Evolutionary conservation across 2,797 vertebrate genomes (phyloP).

Genomic region (Sternotherus odoratus): DNA sequence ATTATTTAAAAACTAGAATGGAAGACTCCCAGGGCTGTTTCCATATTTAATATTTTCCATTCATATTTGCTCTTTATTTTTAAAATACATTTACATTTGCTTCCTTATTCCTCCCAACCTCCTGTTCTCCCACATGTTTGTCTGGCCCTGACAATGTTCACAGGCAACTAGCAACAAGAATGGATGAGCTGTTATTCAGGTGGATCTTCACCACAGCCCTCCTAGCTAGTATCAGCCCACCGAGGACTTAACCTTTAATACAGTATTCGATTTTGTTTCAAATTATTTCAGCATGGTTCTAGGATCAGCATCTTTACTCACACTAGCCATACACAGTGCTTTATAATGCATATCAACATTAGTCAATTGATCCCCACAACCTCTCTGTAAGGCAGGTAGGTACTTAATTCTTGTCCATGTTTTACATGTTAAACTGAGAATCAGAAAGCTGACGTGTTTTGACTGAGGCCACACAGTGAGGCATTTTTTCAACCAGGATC

Average conservation of each 20-base stretch:
- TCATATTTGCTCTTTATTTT: constrained; percentile 17
- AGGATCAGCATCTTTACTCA: not conserved
- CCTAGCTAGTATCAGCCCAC: not conserved
- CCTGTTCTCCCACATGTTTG: not conserved
- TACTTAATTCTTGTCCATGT: too few relatives aligned
- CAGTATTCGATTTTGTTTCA: not conserved
- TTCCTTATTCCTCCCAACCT: not conserved
- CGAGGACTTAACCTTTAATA: accelerated
- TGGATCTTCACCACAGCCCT: not conserved
- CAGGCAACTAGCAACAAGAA: not conserved
- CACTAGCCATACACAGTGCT: not conserved
- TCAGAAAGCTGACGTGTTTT: too few relatives aligned
- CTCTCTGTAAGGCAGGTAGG: too few relatives aligned
- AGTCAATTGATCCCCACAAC: not conserved
- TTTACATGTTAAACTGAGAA: too few relatives aligned
- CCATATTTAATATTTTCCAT: not conserved
- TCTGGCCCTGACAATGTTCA: not conserved
- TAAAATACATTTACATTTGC: not conserved
- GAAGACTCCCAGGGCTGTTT: constrained; percentile 6
- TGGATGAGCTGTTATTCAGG: not conserved
- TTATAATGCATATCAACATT: accelerated
- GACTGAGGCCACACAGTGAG: not conserved
- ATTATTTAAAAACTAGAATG: constrained; percentile 2
- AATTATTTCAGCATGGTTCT: not conserved
- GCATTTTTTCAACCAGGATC: not conserved